Evolutionary conservation across 37 sponge, comb jelly and placozoan species (phyloP), one percentile per base, ranked within the genome.

Genomic region (Ianthella basta): DNA sequence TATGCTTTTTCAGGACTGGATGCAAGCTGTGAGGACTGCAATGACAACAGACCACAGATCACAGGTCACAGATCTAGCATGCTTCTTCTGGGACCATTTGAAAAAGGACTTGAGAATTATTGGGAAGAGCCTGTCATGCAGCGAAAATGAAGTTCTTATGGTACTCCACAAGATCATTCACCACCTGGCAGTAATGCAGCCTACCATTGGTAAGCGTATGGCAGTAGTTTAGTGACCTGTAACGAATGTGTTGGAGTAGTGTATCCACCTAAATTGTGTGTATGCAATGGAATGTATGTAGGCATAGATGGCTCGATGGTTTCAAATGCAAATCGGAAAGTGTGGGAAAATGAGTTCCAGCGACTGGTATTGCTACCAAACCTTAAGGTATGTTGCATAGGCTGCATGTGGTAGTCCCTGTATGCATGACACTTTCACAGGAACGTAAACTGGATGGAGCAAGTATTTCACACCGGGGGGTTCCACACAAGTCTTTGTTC

Each of bases 51-150:
- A 75, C n/a, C n/a, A n/a, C n/a, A n/a, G n/a, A n/a, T n/a, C n/a
- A n/a, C n/a, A n/a, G 6, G 78, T 50, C 2, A 50, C 23, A 40
- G 78, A 75, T 36, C 25, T 75, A 44, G 54, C 78, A 25, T 2
- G 1, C 24, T 75, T 75, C 78, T 75, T 75, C 78, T 75, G 44
- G 54, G 53, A 75, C 23, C 78, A 75, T 41, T 24, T 75, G 38
- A 75, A 44, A 36, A 36, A 6, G 54, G 78, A 75, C 25, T 4
- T 75, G 78, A 50, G 23, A 13, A 36, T 75, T 19, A 50, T 75
- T 53, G 78, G 54, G 14, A 75, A 41, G 54, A 4, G 24, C 6
- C 16, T 75, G 21, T 50, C 78, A n/a, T 10, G 54, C 4, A 53
- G 54, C 12, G 54, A 75, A 53, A 44, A 75, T 75, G 54, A 75